Percentiles rank a stretch among this genome's conserved stretches.
phyloP scores from a whole-genome alignment of 2,797 vertebrate genomes.

The Propithecus deckenii region DNA sequence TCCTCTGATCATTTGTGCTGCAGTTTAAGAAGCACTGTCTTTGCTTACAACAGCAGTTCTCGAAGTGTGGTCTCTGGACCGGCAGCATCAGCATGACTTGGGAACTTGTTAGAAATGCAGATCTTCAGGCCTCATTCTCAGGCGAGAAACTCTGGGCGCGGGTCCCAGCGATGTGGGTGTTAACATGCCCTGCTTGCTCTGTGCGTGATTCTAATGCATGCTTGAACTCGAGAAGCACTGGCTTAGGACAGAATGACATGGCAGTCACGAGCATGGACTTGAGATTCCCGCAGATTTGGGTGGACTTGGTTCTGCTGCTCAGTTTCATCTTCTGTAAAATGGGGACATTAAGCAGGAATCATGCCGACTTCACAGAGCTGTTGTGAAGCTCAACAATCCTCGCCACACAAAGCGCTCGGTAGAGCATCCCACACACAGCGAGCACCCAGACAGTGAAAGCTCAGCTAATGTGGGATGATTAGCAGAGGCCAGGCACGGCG shows the following conservation, averaged over 20 bases:
- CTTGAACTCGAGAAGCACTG: not conserved
- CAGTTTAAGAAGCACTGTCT: not conserved
- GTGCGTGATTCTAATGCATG: not conserved
- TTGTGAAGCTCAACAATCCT: not conserved
- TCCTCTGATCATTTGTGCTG: not conserved
- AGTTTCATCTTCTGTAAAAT: not conserved
- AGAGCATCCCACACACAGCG: accelerated
- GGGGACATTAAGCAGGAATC: too few relatives aligned
- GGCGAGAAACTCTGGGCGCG: not conserved
- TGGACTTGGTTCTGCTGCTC: not conserved
- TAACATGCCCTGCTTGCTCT: accelerated
- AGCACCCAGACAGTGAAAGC: accelerated
- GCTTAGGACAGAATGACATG: too few relatives aligned
- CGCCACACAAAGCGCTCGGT: accelerated
- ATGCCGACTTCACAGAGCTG: not conserved
- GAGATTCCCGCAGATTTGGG: not conserved
- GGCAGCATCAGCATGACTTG: not conserved
- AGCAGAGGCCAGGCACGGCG: not conserved
- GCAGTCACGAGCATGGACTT: not conserved
- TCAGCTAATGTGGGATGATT: not conserved
- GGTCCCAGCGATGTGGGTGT: not conserved
- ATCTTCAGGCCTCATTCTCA: not conserved
- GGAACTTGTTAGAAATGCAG: not conserved
- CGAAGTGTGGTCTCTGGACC: not conserved
- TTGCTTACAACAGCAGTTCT: not conserved